These are phyloP conservation scores for Zophobas atratus DNA, from an alignment of 1,140 invertebrate genomes.

Conservation along the genomic window DNA sequence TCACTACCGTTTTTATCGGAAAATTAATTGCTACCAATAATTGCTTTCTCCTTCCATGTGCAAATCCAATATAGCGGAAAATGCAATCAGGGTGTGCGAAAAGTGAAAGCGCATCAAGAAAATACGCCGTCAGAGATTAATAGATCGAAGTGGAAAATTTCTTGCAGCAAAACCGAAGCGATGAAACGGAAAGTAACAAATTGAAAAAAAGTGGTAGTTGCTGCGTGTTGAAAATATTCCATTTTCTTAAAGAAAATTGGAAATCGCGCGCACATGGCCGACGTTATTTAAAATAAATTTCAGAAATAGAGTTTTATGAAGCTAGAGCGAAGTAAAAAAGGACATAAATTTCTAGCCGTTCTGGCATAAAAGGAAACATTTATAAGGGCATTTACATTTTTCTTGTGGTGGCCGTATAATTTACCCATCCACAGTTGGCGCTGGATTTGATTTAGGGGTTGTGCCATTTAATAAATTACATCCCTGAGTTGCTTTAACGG, in stretches of 20 bases:
- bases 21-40: not conserved
- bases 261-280: slow-evolving; percentile 11
- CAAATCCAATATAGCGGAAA: not conserved
- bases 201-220: not conserved
- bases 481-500: slow-evolving; percentile 28
- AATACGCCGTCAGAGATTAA: not conserved
- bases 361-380: slow-evolving; percentile 56
- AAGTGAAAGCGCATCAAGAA: not conserved
- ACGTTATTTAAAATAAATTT: slow-evolving; percentile 36
- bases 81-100: not conserved
- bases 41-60: not conserved
- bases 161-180: not conserved
- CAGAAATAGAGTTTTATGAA: slow-evolving; percentile 30
- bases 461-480: slow-evolving; percentile 37
- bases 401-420: slow-evolving; percentile 53
- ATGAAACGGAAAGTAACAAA: slow-evolving; percentile 6
- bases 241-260: slow-evolving; percentile 21
- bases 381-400: slow-evolving; percentile 56
- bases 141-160: not conserved
- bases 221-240: slow-evolving; percentile 13
- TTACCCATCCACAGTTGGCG: slow-evolving; percentile 47
- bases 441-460: slow-evolving; percentile 44
- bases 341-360: slow-evolving; percentile 51
- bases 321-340: slow-evolving; percentile 35
- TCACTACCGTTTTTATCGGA: not conserved